Evolutionary conservation across 2,113 vertebrate species (phyloP), one percentile per base, ranked within the genome.

Genomic region (Odontophorus gujanensis): DNA sequence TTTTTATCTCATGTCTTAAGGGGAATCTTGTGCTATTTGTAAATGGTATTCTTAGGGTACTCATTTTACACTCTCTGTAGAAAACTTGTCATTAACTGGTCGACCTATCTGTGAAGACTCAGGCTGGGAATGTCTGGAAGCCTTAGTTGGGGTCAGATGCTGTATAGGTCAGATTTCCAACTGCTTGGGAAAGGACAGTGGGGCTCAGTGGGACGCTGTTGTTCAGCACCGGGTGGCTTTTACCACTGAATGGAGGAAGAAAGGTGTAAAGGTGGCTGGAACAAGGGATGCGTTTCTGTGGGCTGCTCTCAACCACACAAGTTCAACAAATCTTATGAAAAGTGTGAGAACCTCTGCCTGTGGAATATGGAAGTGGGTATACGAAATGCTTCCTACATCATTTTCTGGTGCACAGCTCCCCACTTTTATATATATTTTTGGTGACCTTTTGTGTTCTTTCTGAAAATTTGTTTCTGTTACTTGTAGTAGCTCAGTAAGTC

Each of bases 151-250:
- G 90, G 67, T 76, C 81, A 73, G 80, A 47, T 66, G 63, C 88
- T 90, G 57, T 62, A 36, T 73, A 77, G 92, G 76, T 80, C 82
- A 88, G 59, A 79, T 61, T 88, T 83, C 76, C 80, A 61, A 32
- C 36, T n/a, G 71, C 76, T 83, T 87, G 87, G 65, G 48, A 40
- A 92, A 61, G 71, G 71, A 92, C 68, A 91, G 25, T 66, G 45
- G 36, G 42, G 40, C 83, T 53, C 59, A 25, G 36, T 63, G 36
- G 73, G 89, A 89, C 53, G 58, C 62, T 81, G 90, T 74, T 0
- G 0, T 36, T 57, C 77, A 69, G 65, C 73, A 65, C 25, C 34
- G 55, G 32, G 53, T 65, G 85, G 80, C 77, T 75, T 86, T 74
- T 47, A 59, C n/a, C 24, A 24, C 6, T 67, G 90, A 88, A 61